Percentiles rank a stretch among this genome's conserved stretches.
Conservation (phyloP, 2,797 vertebrate species). For the Hozukius guyotensis region DNA sequence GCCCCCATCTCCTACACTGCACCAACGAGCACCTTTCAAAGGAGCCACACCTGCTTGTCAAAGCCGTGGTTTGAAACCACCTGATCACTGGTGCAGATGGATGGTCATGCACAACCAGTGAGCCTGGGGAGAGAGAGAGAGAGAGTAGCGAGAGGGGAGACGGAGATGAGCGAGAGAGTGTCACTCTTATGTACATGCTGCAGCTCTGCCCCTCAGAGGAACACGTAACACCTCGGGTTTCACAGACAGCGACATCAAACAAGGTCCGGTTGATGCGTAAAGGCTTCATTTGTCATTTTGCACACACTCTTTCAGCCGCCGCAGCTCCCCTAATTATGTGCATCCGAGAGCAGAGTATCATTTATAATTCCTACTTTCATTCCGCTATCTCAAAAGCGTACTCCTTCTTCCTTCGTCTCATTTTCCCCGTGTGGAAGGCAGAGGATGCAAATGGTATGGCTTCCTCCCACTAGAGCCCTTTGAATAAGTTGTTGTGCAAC, state of each 20-base stretch:
- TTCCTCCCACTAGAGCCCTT: conserved; percentile 78
- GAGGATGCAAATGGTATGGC: conserved; percentile 1
- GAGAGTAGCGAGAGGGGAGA: not conserved
- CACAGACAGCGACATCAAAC: conserved; percentile 50
- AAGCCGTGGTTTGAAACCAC: conserved; percentile 48
- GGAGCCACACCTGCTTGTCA: conserved; percentile 66
- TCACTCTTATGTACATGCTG: conserved; percentile 42
- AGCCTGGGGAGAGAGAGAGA: not conserved
- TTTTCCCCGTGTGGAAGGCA: not conserved
- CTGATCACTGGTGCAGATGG: conserved; percentile 78
- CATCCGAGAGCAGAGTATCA: conserved; percentile 31
- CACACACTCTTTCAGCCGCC: conserved; percentile 8
- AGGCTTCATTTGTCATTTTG: conserved; percentile 54
- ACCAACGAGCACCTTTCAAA: conserved; percentile 62
- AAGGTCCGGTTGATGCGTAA: conserved; percentile 27
- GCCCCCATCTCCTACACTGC: conserved; percentile 42
- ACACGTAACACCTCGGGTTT: conserved; percentile 37
- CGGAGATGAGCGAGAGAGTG: conserved; percentile 1
- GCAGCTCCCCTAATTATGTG: conserved; percentile 35
- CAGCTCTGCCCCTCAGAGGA: conserved; percentile 48
- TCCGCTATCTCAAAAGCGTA: not conserved
- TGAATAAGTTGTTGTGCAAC: conserved; percentile 72
- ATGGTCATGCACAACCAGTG: conserved; percentile 52
- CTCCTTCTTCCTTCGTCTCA: not conserved
- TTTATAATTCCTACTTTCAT: conserved; percentile 36